These are phyloP conservation scores for Amyelois transitella DNA, from an alignment of 1,140 invertebrate species.

Conservation along the genomic window DNA sequence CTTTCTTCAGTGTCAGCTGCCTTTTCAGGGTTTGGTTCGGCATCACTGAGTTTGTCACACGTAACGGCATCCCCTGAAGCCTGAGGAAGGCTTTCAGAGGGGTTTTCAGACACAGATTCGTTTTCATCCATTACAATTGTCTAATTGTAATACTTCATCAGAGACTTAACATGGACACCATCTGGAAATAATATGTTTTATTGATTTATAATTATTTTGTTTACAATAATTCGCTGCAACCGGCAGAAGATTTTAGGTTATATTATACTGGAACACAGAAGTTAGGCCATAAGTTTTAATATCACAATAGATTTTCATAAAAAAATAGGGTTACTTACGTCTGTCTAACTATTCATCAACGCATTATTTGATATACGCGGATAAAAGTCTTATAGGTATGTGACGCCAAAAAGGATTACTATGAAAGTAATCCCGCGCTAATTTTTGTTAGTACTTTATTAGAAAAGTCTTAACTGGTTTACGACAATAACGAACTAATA, in stretches of 20 bases:
- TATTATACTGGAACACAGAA: constrained; percentile 11
- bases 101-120: constrained; percentile 35
- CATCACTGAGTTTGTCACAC: constrained; percentile 8
- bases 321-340: too few relatives aligned
- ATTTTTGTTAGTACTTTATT: constrained; percentile 23
- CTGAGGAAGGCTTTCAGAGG: constrained; percentile 21
- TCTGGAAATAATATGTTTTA: constrained; percentile 38
- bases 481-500: neutral
- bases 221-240: constrained; percentile 30
- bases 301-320: too few relatives aligned
- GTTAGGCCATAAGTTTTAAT: neutral
- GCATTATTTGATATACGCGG: too few relatives aligned
- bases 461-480: neutral
- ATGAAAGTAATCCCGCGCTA: constrained; percentile 48
- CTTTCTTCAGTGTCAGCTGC: constrained; percentile 26
- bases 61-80: constrained; percentile 13
- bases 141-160: constrained; percentile 23
- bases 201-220: constrained; percentile 2
- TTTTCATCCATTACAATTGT: constrained; percentile 59
- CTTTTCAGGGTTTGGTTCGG: constrained; percentile 3
- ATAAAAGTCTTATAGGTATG: too few relatives aligned
- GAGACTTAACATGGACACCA: constrained; percentile 29
- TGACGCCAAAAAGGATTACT: constrained; percentile 12
- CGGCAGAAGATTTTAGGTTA: constrained; percentile 58
- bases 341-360: too few relatives aligned